Base-by-base conservation (phyloP, 2,888 invertebrate genomes). In the Andricus curvator region DNA sequence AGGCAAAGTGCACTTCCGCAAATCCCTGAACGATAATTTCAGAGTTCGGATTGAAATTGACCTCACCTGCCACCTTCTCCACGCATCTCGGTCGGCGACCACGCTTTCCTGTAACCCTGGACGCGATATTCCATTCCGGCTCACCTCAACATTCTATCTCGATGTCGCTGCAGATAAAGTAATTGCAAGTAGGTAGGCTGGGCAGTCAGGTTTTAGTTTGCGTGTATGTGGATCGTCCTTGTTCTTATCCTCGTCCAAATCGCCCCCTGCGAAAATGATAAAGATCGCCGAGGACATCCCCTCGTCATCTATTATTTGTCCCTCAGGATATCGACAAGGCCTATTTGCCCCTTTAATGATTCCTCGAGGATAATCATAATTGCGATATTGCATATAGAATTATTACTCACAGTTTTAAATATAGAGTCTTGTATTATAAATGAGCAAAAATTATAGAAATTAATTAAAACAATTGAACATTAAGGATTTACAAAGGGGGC, bases 91-190 rank as follows among this genome's bases (percentile, higher is more conserved):
- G 41, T 67, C 51, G 56, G 56, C 56, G 51, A 74, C 29, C 51
- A 51, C 70, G 29, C 56, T 80, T 82, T 84, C 78, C 80, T 66
- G 80, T 86, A 89, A 87, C 88, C 89, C 88, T 90, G 90, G 84
- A 86, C 88, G 85, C 84, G 84, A 89, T 89, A 88, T 89, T 86
- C 86, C 86, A 87, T 88, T 89, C 86, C 88, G 78, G 87, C 83
- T 89, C 85, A 87, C 89, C 89, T 90, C 87, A 88, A 89, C 86
- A 86, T 89, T 88, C 87, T 85, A 89, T 88, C 86, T 85, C 68
- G 86, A 80, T 84, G 86, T 85, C 80, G 80, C 81, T 84, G 84
- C 86, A 88, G 87, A 87, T 86, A 85, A 84, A 81, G 68, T 81
- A 79, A 78, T 33, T 56, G 29, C 56, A 74, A 51, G 33, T 33